Base-by-base conservation (phyloP, 2,888 invertebrate genomes). In the Clistopyga incitator region DNA sequence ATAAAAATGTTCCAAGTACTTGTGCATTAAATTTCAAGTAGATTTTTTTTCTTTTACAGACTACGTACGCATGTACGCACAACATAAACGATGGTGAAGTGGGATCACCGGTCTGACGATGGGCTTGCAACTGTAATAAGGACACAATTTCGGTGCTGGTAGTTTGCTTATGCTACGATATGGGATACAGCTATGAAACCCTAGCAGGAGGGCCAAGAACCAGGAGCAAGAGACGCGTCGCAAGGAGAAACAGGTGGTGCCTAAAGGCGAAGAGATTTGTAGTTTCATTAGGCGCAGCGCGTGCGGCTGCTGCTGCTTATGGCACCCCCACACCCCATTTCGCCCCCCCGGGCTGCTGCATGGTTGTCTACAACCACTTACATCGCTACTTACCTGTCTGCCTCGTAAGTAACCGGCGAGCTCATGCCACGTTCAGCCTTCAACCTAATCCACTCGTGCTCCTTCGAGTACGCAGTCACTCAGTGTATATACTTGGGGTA, bases 361-460 rank as follows among this genome's bases (percentile, higher is more conserved):
- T 81, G 87, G 89, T 89, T 92, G 92, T 93, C 93, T 93, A 92
- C 92, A 92, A 92, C 91, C 92, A 92, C 92, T 92, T 92, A 92
- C 93, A 93, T 88, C 89, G 89, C 92, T 92, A 92, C 92, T 93
- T 92, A 93, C 91, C 90, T 91, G 90, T 88, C 87, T 88, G 52
- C 78, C 78, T 84, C 90, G 89, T 89, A 90, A 90, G 90, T 90
- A 89, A 89, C 87, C 85, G 84, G 64, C 75, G 71, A 71, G 70
- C 83, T 79, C 83, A 47, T 72, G 76, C 79, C 64, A 68, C 78
- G 72, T 70, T 70, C 74, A 75, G 50, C 68, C 81, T 61, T 70
- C 68, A 64, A 54, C 76, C 84, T 81, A 81, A 84, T 81, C 81
- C 81, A 81, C 81, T 71, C 75, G 71, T 25, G 52, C 61, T 52